Percentiles rank a stretch among this genome's conserved stretches.
These are phyloP conservation scores for Bubo bubo DNA, from an alignment of 2,113 vertebrate species.

Conservation along the genomic window DNA sequence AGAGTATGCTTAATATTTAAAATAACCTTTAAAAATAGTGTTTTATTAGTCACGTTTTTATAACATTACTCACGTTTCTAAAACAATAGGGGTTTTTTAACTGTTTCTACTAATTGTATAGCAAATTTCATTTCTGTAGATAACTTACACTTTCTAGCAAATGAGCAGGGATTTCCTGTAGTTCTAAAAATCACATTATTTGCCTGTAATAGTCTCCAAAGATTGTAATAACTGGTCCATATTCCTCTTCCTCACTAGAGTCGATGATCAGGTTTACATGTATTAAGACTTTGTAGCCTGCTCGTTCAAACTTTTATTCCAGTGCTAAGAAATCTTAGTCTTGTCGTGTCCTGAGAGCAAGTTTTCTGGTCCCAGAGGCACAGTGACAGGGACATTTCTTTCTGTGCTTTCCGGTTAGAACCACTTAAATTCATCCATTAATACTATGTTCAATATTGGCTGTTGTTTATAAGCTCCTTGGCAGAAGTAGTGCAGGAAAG, in stretches of 20 bases:
- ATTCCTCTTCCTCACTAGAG: neutral
- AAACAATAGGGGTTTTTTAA: neutral
- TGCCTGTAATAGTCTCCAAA: neutral
- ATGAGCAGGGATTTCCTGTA: neutral
- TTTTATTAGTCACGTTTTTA: neutral
- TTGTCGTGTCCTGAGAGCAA: neutral
- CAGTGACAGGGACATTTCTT: neutral
- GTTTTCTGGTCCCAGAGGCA: neutral
- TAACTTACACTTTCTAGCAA: neutral
- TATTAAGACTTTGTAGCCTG: neutral
- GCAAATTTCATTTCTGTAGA: neutral
- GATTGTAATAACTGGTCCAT: neutral
- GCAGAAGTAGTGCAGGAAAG: neutral
- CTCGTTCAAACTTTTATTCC: neutral
- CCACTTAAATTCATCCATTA: neutral
- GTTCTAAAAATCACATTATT: neutral
- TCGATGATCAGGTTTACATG: neutral
- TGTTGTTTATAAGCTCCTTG: neutral
- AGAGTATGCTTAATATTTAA: neutral
- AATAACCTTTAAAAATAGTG: neutral
- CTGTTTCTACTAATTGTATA: neutral
- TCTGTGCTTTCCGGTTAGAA: neutral
- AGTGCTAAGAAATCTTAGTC: neutral
- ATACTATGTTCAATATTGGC: neutral
- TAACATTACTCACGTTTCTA: neutral